Percentiles rank a stretch among this genome's conserved stretches.
Conservation (phyloP, 1,140 invertebrate genomes). For the Aphelenchoides fujianensis region DNA sequence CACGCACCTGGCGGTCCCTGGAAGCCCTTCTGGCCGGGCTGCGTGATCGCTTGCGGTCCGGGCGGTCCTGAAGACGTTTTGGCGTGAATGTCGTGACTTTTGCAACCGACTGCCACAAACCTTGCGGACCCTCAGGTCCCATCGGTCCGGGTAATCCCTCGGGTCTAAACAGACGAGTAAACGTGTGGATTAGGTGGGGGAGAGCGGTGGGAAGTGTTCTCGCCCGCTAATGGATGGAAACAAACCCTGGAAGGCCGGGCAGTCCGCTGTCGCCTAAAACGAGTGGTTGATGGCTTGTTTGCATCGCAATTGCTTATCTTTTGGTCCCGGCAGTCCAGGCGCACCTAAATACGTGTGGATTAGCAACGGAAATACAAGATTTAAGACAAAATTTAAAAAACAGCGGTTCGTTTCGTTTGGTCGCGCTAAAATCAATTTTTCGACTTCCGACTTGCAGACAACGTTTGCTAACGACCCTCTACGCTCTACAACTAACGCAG, state of each 20-base stretch:
- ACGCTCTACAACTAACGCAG: background rate
- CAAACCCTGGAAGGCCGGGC: slow-evolving; percentile 11
- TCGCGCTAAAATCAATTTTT: background rate
- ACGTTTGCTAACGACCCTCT: background rate
- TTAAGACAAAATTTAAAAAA: background rate
- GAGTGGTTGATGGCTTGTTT: background rate
- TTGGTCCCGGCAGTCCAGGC: slow-evolving; percentile 36
- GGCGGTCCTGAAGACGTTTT: background rate
- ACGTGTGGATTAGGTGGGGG: too few species aligned
- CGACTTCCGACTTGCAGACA: background rate
- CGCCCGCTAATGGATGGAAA: background rate
- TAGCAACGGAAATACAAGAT: background rate
- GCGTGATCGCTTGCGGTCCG: background rate
- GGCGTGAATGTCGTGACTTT: too few species aligned
- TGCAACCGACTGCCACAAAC: too few species aligned
- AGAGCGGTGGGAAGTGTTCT: too few species aligned
- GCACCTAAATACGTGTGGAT: background rate
- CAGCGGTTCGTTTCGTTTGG: background rate
- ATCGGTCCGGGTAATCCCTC: background rate
- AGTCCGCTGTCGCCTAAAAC: slow-evolving; percentile 31
- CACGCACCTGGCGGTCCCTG: background rate
- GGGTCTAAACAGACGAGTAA: background rate
- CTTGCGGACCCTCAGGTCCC: background rate
- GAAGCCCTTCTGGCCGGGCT: slow-evolving; percentile 11
- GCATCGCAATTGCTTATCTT: slow-evolving; percentile 29